phyloP scores from a whole-genome alignment of 2,888 invertebrate species.

The Tachina fera region DNA sequence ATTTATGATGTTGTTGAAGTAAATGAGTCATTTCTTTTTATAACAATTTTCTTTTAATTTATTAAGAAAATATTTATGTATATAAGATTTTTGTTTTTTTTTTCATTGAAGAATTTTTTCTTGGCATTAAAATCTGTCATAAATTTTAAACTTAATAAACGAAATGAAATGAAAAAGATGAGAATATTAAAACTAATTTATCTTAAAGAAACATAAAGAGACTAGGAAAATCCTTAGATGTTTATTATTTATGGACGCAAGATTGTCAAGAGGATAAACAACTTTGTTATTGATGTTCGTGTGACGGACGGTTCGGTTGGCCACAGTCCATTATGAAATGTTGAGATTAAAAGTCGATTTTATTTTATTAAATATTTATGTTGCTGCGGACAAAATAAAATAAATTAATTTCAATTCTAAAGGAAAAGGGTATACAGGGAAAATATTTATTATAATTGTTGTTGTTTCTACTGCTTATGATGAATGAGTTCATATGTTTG shows the following conservation, averaged over 20 bases:
- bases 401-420: constrained; percentile 37
- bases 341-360: constrained; percentile 56
- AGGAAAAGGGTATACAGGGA: neutral
- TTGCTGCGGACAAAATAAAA: constrained; percentile 5
- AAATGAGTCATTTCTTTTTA: neutral
- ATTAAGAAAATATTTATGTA: neutral
- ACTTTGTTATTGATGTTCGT: constrained; percentile 52
- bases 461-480: constrained; percentile 37
- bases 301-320: constrained; percentile 30
- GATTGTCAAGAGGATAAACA: constrained; percentile 35
- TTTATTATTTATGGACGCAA: constrained; percentile 42
- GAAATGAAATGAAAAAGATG: constrained; percentile 1
- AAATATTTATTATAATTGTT: constrained; percentile 34
- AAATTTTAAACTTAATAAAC: constrained; percentile 37
- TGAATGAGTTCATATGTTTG: constrained; percentile 8
- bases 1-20: no score
- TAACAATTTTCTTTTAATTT: constrained; percentile 35
- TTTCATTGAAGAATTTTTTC: neutral
- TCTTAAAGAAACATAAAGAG: constrained; percentile 22
- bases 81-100: neutral
- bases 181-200: constrained; percentile 44
- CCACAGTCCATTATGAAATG: constrained; percentile 69
- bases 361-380: constrained; percentile 40
- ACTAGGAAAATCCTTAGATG: constrained; percentile 6
- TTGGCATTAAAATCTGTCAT: constrained; percentile 35